A percentile compares a stretch with the other conserved stretches of the same genome.
Evolutionary conservation across 1,140 invertebrate species (phyloP).

Genomic region (Drosophila sp.): DNA sequence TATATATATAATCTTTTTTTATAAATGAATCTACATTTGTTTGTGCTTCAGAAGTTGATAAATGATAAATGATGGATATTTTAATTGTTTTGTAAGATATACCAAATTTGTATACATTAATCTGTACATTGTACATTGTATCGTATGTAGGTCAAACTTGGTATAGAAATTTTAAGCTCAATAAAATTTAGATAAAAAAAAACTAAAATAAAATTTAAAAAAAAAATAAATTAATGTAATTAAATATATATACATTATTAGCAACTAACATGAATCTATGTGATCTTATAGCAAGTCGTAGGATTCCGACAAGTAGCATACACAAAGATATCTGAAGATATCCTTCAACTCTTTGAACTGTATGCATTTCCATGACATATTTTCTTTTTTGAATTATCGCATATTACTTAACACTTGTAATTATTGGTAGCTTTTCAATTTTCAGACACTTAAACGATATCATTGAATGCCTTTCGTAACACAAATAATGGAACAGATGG

Average conservation of each 20-base stretch:
- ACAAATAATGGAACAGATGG: not conserved
- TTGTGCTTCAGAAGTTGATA: slow-evolving; percentile 30
- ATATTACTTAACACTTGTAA: slow-evolving; percentile 20
- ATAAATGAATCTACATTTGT: slow-evolving; percentile 16
- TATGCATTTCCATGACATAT: not conserved
- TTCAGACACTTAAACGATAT: not conserved
- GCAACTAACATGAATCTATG: no score
- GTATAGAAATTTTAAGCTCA: not conserved
- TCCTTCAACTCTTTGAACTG: not conserved
- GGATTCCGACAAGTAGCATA: no score
- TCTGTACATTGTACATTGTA: no score
- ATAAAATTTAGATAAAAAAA: not conserved
- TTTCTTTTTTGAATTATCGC: not conserved
- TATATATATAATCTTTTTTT: not conserved
- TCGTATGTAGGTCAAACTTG: slow-evolving; percentile 18
- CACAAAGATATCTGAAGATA: not conserved
- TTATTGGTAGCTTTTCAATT: slow-evolving; percentile 9
- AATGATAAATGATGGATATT: slow-evolving; percentile 54
- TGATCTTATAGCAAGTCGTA: no score
- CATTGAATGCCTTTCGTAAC: slow-evolving; percentile 5
- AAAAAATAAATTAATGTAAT: no score
- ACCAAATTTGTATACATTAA: no score
- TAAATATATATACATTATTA: no score
- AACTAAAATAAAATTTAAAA: slow-evolving; percentile 3
- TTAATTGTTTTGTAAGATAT: slow-evolving; percentile 36